phyloP scores from a whole-genome alignment of 2,888 invertebrate genomes.

The Teinopalpus imperialis region DNA sequence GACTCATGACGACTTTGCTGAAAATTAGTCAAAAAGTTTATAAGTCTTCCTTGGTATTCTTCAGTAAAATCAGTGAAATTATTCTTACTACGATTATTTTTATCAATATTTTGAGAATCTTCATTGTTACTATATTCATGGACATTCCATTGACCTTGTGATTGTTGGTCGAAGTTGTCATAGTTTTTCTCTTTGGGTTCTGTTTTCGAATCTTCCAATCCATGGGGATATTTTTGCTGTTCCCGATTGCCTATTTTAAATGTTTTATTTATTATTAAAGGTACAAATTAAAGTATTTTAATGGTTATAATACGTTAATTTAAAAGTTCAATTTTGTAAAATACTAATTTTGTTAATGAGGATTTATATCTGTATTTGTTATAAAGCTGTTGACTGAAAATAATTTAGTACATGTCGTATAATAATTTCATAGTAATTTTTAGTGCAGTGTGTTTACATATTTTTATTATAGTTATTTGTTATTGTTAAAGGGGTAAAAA shows the following conservation, averaged over 20 bases:
- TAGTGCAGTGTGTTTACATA: too few relatives aligned
- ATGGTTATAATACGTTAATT: too few relatives aligned
- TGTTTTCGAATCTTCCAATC: slow-evolving; percentile 10
- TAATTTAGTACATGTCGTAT: too few relatives aligned
- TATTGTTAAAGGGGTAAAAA: too few relatives aligned
- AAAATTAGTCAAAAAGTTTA: slow-evolving; percentile 1
- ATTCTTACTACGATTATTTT: neutral
- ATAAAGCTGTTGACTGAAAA: too few relatives aligned
- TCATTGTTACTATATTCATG: slow-evolving; percentile 1
- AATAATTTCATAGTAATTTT: too few relatives aligned
- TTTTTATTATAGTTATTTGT: too few relatives aligned
- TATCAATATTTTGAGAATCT: neutral
- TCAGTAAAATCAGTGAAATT: neutral
- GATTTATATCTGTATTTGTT: too few relatives aligned
- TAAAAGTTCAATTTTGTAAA: too few relatives aligned
- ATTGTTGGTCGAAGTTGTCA: slow-evolving; percentile 31
- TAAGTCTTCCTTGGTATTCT: neutral
- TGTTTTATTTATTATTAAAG: neutral
- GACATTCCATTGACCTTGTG: slow-evolving; percentile 20
- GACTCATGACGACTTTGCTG: too few relatives aligned
- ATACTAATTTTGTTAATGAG: too few relatives aligned
- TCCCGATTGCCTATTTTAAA: slow-evolving; percentile 27
- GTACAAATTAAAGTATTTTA: too few relatives aligned
- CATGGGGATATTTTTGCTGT: slow-evolving; percentile 25
- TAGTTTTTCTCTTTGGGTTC: slow-evolving; percentile 4